Evolutionary conservation across 2,113 vertebrate species (phyloP), one percentile per base, ranked within the genome.

Genomic region (Centropus unirufus): DNA sequence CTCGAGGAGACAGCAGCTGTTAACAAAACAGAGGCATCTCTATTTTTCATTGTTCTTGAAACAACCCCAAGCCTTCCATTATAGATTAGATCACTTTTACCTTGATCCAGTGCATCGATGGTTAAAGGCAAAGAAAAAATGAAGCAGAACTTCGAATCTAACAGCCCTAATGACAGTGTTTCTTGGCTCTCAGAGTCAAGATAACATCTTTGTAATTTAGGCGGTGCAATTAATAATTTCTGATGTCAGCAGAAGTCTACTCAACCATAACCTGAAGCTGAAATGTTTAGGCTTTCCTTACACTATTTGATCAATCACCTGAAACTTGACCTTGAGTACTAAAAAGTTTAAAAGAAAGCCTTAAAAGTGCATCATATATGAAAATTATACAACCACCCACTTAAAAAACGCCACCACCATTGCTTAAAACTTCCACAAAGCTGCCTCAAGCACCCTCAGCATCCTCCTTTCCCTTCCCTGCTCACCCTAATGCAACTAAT

Each of bases 121-220:
- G 90, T 95, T 97, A 72, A 93, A 96, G 79, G 32, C 66, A 80
- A 90, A 79, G 94, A 68, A 14, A 19, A 89, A 63, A 36, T 36
- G 67, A 63, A 82, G 73, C 78, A 75, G 77, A 78, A 82, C 15
- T 10, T 61, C 78, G 70, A 90, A 90, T 64, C 76, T 73, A 89
- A 58, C 73, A 97, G 55, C 78, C 52, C 39, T 93, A 94, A 97
- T 95, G 95, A 95, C 1, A 14, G 62, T 27, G 52, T 8, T 8
- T 92, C 88, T 61, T 92, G 91, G 91, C 83, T 95, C 70, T 36
- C 69, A 78, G 90, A 69, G 84, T 79, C 47, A 42, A 9, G 95
- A 96, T 96, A 96, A 76, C 78, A 96, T 97, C 93, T 94, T 82
- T 91, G 93, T 78, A 96, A 97, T 94, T 97, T 95, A 95, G 86